These are phyloP conservation scores for Hydra vulgaris DNA, from an alignment of 30 jellyfish, hydroid and myxozoan genomes.

Conservation along the genomic window DNA sequence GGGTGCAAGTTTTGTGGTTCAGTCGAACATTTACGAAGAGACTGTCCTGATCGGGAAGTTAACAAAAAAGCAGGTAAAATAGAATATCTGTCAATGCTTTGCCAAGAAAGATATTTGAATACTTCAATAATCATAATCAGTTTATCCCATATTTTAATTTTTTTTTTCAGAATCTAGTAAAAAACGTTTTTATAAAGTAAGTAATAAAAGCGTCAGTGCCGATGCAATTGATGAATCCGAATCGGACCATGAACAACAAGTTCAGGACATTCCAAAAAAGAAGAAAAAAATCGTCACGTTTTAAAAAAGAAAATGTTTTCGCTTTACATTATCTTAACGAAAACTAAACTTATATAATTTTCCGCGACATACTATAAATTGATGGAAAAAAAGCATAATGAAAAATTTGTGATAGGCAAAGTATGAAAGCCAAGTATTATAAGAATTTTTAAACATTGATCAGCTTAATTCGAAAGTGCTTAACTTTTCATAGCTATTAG, in stretches of 20 bases:
- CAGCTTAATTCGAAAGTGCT: no score
- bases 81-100: neutral
- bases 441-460: no score
- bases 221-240: slow-evolving; percentile 25
- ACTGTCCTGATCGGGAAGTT: slow-evolving; percentile 59
- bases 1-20: slow-evolving; percentile 91
- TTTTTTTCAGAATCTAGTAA: neutral
- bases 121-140: neutral
- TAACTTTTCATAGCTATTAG: no score
- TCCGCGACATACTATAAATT: no score
- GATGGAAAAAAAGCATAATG: no score
- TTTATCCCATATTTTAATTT: neutral
- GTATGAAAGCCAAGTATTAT: no score
- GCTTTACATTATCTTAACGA: no score
- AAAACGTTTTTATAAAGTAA: slow-evolving; percentile 12
- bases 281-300: slow-evolving; percentile 18
- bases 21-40: slow-evolving; percentile 76
- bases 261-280: neutral
- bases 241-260: slow-evolving; percentile 20
- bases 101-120: neutral
- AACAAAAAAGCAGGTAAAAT: slow-evolving; percentile 7
- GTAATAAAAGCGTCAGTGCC: slow-evolving; percentile 4
- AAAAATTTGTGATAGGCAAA: no score
- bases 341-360: no score
- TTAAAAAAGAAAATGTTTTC: slow-evolving; percentile 4